Conservation (phyloP, 2,888 invertebrate genomes). For the Limnephilus auricula region DNA sequence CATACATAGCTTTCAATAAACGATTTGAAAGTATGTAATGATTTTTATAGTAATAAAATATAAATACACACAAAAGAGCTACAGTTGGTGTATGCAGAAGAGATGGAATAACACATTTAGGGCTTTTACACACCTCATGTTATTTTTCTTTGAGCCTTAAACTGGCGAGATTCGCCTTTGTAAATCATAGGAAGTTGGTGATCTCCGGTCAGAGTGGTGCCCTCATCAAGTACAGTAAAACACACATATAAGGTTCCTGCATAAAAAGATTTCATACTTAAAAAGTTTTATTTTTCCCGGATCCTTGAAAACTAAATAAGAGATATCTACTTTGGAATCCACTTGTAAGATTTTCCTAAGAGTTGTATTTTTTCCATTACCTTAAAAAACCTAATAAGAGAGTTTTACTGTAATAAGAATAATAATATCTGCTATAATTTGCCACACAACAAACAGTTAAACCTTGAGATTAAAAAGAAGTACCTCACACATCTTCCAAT, state of each 20-base stretch:
- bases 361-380: too few relatives aligned
- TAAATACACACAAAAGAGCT: neutral
- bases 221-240: neutral
- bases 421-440: neutral
- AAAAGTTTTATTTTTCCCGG: too few relatives aligned
- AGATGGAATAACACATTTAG: neutral
- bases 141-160: neutral
- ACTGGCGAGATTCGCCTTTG: neutral
- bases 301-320: too few relatives aligned
- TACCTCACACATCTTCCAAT: neutral
- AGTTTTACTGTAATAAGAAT: neutral
- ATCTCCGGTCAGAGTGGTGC: neutral
- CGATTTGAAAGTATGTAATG: neutral
- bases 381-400: neutral
- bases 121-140: neutral
- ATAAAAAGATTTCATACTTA: too few relatives aligned
- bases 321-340: too few relatives aligned
- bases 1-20: neutral
- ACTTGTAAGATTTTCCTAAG: too few relatives aligned
- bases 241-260: neutral
- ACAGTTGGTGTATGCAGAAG: neutral
- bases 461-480: neutral
- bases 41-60: neutral
- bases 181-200: neutral
- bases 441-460: neutral